These are phyloP conservation scores for Odontesthes bonariensis DNA, from an alignment of 2,113 vertebrate genomes.

Conservation along the genomic window DNA sequence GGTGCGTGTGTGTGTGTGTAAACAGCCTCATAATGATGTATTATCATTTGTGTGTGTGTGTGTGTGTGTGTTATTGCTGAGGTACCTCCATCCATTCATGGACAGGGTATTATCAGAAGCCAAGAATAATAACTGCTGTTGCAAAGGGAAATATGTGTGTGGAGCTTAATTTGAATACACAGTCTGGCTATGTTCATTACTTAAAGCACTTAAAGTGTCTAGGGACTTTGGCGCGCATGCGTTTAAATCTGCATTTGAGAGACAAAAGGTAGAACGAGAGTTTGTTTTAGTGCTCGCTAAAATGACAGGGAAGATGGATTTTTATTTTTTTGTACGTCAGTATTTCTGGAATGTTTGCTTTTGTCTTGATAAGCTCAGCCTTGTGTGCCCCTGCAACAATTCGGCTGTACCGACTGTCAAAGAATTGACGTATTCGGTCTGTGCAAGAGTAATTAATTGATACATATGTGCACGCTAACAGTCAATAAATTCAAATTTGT, in stretches of 20 bases:
- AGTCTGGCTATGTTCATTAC: neutral
- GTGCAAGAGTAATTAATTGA: slow-evolving; percentile 38
- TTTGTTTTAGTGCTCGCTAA: no score
- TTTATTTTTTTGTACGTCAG: no score
- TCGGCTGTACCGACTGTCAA: slow-evolving; percentile 9
- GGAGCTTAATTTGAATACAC: slow-evolving; percentile 7
- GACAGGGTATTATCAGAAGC: slow-evolving; percentile 38
- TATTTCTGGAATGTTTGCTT: neutral
- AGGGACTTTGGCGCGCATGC: neutral
- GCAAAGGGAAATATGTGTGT: neutral
- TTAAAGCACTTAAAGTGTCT: neutral
- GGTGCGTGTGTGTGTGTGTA: slow-evolving; percentile 34
- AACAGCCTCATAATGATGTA: slow-evolving; percentile 28
- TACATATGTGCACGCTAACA: slow-evolving; percentile 42
- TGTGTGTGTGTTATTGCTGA: slow-evolving; percentile 32
- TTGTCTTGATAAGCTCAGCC: slow-evolving; percentile 12
- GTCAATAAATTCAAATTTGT: slow-evolving; percentile 46
- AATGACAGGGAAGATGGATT: no score
- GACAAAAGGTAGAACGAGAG: neutral
- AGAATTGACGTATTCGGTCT: slow-evolving; percentile 29
- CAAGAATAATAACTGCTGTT: slow-evolving; percentile 21
- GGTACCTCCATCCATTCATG: slow-evolving; percentile 29
- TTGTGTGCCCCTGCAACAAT: neutral
- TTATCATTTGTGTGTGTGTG: slow-evolving; percentile 20
- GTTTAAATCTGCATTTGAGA: no score